These are phyloP conservation scores for Scomberomorus guttatus DNA, from an alignment of 2,797 vertebrate species.

Conservation along the genomic window DNA sequence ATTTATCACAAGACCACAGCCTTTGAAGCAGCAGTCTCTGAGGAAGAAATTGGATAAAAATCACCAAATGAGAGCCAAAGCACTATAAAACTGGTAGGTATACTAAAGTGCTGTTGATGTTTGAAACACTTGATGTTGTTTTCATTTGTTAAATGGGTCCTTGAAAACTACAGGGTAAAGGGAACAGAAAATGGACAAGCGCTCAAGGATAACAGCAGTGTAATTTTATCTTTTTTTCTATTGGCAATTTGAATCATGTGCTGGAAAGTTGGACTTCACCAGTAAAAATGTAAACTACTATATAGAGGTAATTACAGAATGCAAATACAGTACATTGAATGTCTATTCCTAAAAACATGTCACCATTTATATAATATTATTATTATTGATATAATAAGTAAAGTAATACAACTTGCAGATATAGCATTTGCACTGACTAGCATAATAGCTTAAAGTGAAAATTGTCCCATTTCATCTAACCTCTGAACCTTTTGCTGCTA, in stretches of 20 bases:
- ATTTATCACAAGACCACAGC: not conserved
- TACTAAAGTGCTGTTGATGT: constrained; percentile 10
- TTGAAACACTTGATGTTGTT: constrained; percentile 19
- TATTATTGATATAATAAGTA: too few species aligned
- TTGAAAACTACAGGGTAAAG: constrained; percentile 14
- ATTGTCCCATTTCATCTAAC: too few species aligned
- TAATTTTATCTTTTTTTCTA: not conserved
- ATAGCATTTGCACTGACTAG: too few species aligned
- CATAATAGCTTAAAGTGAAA: too few species aligned
- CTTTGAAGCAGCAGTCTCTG: not conserved
- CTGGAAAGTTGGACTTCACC: not conserved
- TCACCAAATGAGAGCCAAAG: not conserved
- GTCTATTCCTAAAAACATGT: too few species aligned
- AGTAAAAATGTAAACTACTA: too few species aligned
- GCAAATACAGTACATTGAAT: too few species aligned
- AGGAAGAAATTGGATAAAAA: not conserved
- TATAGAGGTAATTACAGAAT: not conserved
- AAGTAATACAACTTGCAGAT: too few species aligned
- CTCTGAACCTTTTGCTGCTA: too few species aligned
- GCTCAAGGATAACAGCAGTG: not conserved
- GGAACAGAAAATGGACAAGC: not conserved
- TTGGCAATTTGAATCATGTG: not conserved
- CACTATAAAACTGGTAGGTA: not conserved
- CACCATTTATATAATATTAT: too few species aligned
- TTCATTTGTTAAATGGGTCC: not conserved